Base-by-base conservation (phyloP, 1,140 invertebrate genomes). In the Nymphalis io region DNA sequence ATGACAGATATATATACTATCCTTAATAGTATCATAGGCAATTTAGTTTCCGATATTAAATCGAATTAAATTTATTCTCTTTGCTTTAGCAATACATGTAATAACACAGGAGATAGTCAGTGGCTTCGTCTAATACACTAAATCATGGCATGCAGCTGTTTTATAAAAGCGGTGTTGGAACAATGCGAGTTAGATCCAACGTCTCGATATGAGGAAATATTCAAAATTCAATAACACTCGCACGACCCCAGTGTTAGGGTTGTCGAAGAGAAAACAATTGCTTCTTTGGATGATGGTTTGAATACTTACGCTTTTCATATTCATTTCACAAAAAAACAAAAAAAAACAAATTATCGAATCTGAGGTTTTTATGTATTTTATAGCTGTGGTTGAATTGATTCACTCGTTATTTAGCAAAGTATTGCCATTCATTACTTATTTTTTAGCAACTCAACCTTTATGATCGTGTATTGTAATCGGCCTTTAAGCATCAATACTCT, bases 211-310 rank as follows among this genome's bases (percentile, higher is more conserved):
- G 80, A 78, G 76, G 73, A 71, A 78, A 82, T 83, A 86, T 85
- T 80, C 84, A 79, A 78, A 80, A 87, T 84, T 84, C 80, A 85
- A 85, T 87, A 87, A 82, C 75, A 70, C 75, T 72, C 70, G 74
- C 80, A 75, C 78, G 79, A 86, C 78, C 79, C 69, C 55, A 70
- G 10, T 55, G 68, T 4, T 66, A 85, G 83, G 83, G 83, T 48
- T 85, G 75, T 0, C 65, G 46, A 18, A 8, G 46, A 18, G n/a
- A 48, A 6, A 48, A 18, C n/a, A n/a, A n/a, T n/a, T n/a, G n/a
- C n/a, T n/a, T n/a, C n/a, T n/a, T n/a, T n/a, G n/a, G n/a, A n/a
- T n/a, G n/a, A n/a, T n/a, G n/a, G n/a, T n/a, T n/a, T n/a, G n/a
- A 15, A n/a, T n/a, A 44, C 12, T 1, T 42, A 42, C 3, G 40